Conservation (phyloP, 2,888 invertebrate species). For the Odontocolon sp. region DNA sequence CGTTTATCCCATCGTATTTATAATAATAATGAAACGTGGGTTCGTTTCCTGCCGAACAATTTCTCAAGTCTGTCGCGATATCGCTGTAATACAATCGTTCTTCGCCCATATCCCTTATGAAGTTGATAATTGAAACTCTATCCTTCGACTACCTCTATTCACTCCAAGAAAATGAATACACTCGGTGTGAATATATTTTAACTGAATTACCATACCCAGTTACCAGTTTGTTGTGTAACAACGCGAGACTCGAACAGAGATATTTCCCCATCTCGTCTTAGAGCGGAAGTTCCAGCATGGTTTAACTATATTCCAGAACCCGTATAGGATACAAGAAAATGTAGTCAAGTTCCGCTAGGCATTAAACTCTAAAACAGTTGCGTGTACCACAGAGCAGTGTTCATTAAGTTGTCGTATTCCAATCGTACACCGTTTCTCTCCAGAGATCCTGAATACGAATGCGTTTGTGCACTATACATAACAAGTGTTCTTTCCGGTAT, state of each 20-base stretch:
- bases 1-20: not conserved
- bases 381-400: constrained; percentile 21
- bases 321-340: constrained; percentile 15
- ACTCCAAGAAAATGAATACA: constrained; percentile 19
- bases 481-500: constrained; percentile 55
- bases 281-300: constrained; percentile 31
- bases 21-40: not conserved
- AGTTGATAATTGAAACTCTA: constrained; percentile 51
- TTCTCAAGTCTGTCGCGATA: not conserved
- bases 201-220: constrained; percentile 47
- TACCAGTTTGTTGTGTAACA: constrained; percentile 42
- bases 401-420: constrained; percentile 49
- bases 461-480: constrained; percentile 14
- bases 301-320: not conserved
- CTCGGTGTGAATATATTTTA: constrained; percentile 45
- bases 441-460: constrained; percentile 40
- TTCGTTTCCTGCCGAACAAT: constrained; percentile 23
- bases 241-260: constrained; percentile 22
- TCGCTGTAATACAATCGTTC: constrained; percentile 54
- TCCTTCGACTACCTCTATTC: constrained; percentile 23
- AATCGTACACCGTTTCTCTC: constrained; percentile 30
- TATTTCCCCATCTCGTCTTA: constrained; percentile 35
- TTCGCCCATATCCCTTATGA: constrained; percentile 46
- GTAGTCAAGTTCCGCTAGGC: constrained; percentile 49
- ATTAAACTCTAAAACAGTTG: constrained; percentile 36